Evolutionary conservation across 2,113 vertebrate species (phyloP), one percentile per base, ranked within the genome.

Genomic region (Pogonocichla stellata): DNA sequence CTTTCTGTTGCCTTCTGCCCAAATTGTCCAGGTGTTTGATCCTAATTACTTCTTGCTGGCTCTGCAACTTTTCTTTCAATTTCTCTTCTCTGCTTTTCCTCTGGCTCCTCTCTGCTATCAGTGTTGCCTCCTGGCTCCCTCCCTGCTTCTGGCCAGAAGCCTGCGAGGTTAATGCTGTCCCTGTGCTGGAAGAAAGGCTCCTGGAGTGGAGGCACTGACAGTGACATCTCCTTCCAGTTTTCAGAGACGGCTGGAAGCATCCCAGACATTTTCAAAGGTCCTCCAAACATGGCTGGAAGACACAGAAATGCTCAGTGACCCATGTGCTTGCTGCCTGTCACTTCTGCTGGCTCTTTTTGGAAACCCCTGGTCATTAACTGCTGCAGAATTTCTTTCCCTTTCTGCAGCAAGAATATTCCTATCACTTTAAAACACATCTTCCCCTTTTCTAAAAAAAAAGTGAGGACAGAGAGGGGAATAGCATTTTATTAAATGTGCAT

Each of bases 401-500:
- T 83, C 51, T 78, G 23, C 13, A 19, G 11, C 24, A 70, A 51
- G 45, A 80, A 81, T 92, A 45, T 67, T 88, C 25, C 71, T 90
- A 73, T 78, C 60, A 12, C 48, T 96, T 94, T 78, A 95, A 84
- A 18, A 42, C 12, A 34, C n/a, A 64, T 80, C 71, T 79, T 87
- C 23, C 18, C 42, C 87, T 92, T 11, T 51, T 51, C 25, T 26
- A 15, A 16, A 23, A 66, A 58, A 69, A 45, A 43, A 14, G 4
- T 38, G 28, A 33, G 58, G 88, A 88, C 86, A 90, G 75, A 86
- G 45, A 53, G 8, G 2, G 15, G 38, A 71, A 93, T 80, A 65
- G 24, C 47, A n/a, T 87, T 94, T 94, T 88, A 93, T 94, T 95
- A 94, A 94, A 86, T 20, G 75, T 95, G 69, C 80, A 61, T 88